phyloP scores from a whole-genome alignment of 2,797 vertebrate species.

The Eurystomus glaucurus region DNA sequence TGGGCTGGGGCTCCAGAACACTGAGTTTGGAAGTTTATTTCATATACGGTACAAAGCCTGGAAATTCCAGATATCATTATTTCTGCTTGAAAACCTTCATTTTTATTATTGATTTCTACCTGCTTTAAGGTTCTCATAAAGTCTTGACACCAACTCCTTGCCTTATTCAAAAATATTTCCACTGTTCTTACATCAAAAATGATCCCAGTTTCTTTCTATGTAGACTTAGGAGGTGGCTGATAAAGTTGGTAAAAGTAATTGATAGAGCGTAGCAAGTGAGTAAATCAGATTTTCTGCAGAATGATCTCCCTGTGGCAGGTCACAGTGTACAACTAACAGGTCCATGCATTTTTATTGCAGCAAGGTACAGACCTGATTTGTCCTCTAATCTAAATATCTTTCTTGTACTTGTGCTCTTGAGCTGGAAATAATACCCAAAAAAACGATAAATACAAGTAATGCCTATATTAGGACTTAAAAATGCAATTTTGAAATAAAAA shows the following conservation, averaged over 20 bases:
- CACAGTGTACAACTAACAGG: fast-evolving
- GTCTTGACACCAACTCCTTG: fast-evolving
- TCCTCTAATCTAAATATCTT: not conserved
- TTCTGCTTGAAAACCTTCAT: not conserved
- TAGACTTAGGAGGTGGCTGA: too few species aligned
- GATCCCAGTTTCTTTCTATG: not conserved
- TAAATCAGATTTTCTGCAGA: not conserved
- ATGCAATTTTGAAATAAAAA: fast-evolving
- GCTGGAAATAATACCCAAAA: not conserved
- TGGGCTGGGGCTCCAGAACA: not conserved
- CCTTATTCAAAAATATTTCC: not conserved
- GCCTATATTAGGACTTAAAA: not conserved
- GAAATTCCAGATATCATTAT: fast-evolving
- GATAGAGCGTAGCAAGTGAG: not conserved
- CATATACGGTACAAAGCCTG: not conserved
- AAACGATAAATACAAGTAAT: not conserved
- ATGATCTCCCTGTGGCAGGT: not conserved
- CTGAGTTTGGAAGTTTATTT: not conserved
- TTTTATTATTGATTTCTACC: not conserved
- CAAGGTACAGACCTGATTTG: not conserved
- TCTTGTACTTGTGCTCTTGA: not conserved
- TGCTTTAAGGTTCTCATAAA: not conserved
- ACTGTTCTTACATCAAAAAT: not conserved
- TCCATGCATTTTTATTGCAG: not conserved
- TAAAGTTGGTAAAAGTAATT: fast-evolving